phyloP scores from a whole-genome alignment of 2,113 vertebrate genomes.

The Oreochromis tanganicae region DNA sequence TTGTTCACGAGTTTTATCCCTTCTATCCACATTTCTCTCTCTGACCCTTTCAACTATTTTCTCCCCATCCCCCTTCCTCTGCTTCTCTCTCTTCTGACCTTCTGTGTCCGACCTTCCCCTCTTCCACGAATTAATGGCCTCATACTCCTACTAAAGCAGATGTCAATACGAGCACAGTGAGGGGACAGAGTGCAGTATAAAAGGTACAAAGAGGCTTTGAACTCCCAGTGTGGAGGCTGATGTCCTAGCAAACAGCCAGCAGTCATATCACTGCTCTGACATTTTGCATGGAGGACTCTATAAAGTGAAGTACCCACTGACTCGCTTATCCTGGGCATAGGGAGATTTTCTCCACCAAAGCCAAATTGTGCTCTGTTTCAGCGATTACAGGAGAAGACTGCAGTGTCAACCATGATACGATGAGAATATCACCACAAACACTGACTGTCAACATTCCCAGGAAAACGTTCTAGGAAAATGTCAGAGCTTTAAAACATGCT shows the following conservation, averaged over 20 bases:
- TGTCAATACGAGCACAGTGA: constrained; percentile 4
- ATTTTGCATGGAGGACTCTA: constrained; percentile 2
- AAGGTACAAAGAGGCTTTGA: background rate
- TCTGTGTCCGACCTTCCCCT: background rate
- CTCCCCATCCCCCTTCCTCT: background rate
- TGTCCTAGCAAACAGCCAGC: background rate
- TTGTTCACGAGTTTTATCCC: background rate
- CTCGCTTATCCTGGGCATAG: background rate
- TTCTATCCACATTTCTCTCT: background rate
- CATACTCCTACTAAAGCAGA: constrained; percentile 19
- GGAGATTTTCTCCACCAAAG: background rate
- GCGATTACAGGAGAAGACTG: background rate
- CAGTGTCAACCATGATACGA: background rate
- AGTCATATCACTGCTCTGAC: background rate
- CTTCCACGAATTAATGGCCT: constrained; percentile 17
- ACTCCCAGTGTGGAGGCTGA: background rate
- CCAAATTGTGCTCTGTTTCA: background rate
- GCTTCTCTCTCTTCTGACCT: background rate
- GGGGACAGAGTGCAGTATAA: background rate
- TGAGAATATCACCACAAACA: background rate
- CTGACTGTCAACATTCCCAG: background rate
- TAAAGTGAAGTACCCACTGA: background rate
- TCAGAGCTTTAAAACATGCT: background rate
- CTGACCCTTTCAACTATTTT: background rate
- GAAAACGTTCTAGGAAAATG: constrained; percentile 2